phyloP scores from a whole-genome alignment of 2,113 vertebrate genomes.

The Hyla sarda region DNA sequence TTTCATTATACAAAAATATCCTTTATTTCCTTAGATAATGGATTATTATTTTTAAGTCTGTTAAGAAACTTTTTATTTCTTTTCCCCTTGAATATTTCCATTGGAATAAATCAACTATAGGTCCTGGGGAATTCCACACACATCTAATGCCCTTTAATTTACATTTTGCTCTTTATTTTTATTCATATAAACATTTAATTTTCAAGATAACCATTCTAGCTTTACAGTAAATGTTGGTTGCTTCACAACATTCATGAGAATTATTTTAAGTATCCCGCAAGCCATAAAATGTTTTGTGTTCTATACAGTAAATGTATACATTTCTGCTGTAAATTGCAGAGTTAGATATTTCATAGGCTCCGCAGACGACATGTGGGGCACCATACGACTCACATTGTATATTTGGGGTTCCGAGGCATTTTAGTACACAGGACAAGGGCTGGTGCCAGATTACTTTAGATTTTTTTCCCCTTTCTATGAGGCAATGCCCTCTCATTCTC shows the following conservation, averaged over 20 bases:
- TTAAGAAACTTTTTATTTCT: too few species aligned
- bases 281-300: constrained; percentile 9
- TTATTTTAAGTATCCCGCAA: constrained; percentile 25
- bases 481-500: neutral
- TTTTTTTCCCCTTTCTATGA: constrained; percentile 2
- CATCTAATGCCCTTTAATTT: neutral
- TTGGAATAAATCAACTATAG: neutral
- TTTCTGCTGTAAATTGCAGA: constrained; percentile 15
- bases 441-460: constrained; percentile 6
- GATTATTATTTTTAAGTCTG: neutral
- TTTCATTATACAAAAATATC: too few species aligned
- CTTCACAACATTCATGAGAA: neutral
- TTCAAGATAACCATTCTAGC: neutral
- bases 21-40: neutral
- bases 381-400: neutral
- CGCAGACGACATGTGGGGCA: constrained; percentile 23
- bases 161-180: neutral
- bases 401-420: neutral
- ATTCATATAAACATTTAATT: constrained; percentile 26
- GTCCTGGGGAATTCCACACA: neutral
- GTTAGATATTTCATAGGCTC: constrained; percentile 15
- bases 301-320: neutral
- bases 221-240: neutral
- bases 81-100: neutral
- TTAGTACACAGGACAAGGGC: neutral